Evolutionary conservation across 1,140 invertebrate species (phyloP).

Genomic region (Philotrypesis tridentata): DNA sequence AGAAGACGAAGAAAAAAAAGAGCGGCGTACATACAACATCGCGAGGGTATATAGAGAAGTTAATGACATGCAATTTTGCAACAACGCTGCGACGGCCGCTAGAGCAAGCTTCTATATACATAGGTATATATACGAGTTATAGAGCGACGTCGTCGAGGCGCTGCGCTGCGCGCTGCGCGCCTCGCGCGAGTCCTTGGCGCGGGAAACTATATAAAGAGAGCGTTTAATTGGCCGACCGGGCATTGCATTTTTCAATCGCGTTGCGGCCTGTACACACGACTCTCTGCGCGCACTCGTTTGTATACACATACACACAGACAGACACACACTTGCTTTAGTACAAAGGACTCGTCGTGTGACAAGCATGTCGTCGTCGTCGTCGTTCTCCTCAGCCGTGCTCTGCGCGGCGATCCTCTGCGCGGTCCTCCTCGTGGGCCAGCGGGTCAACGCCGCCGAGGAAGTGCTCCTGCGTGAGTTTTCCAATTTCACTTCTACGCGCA

Average conservation of each 20-base stretch:
- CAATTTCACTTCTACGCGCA: not conserved
- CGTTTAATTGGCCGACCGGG: slow-evolving; percentile 64
- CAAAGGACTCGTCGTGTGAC: too few relatives aligned
- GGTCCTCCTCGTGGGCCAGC: slow-evolving; percentile 51
- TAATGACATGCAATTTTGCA: slow-evolving; percentile 74
- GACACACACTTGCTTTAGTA: too few relatives aligned
- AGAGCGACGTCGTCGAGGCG: not conserved
- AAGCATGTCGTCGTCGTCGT: slow-evolving; percentile 51
- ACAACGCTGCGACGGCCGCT: slow-evolving; percentile 42
- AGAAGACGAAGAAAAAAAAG: not conserved
- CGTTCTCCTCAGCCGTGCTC: too few relatives aligned
- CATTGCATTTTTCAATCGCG: slow-evolving; percentile 59
- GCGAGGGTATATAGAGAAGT: slow-evolving; percentile 49
- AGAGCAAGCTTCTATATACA: not conserved
- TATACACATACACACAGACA: slow-evolving; percentile 53
- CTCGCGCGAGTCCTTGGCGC: slow-evolving; percentile 70
- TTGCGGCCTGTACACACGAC: slow-evolving; percentile 37
- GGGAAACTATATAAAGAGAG: slow-evolving; percentile 72
- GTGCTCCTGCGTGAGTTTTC: slow-evolving; percentile 64
- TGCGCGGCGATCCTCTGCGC: slow-evolving; percentile 54
- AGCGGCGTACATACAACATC: not conserved
- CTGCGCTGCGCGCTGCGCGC: too few relatives aligned
- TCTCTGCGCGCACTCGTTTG: too few relatives aligned
- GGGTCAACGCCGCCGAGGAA: slow-evolving; percentile 54
- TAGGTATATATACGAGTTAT: not conserved